These are phyloP conservation scores for Scytalopus superciliaris DNA, from an alignment of 2,113 vertebrate genomes.

Conservation along the genomic window DNA sequence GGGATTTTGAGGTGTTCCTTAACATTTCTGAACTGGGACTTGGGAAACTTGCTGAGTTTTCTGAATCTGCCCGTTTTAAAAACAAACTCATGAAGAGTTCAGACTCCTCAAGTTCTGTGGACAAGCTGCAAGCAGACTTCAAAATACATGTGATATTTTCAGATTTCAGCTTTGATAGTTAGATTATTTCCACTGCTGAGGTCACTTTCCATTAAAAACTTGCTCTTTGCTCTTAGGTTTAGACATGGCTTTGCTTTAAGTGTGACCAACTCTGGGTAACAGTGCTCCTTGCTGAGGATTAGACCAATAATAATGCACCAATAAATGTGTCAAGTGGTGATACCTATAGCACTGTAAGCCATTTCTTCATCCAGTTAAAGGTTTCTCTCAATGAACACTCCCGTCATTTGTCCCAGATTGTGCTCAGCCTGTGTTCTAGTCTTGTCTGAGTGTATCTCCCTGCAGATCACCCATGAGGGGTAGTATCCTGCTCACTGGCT, in stretches of 20 bases:
- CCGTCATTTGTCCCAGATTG: background rate
- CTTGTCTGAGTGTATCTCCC: slow-evolving; percentile 30
- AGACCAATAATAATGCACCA: slow-evolving; percentile 9
- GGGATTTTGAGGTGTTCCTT: slow-evolving; percentile 39
- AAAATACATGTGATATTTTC: slow-evolving; percentile 28
- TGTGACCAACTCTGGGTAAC: slow-evolving; percentile 7
- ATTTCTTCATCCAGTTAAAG: background rate
- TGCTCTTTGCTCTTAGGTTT: slow-evolving; percentile 35
- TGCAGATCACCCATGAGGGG: background rate
- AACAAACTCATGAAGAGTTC: background rate
- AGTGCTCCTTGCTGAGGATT: slow-evolving; percentile 34
- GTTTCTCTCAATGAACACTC: slow-evolving; percentile 33
- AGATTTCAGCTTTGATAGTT: slow-evolving; percentile 39
- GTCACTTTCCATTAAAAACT: slow-evolving; percentile 16
- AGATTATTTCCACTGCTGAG: slow-evolving; percentile 33
- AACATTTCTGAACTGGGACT: slow-evolving; percentile 31
- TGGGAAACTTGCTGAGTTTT: slow-evolving; percentile 48
- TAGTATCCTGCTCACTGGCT: background rate
- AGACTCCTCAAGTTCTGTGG: slow-evolving; percentile 25
- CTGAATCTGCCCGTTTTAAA: background rate
- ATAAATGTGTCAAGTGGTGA: background rate
- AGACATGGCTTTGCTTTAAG: slow-evolving; percentile 38
- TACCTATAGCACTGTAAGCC: slow-evolving; percentile 34
- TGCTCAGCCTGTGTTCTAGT: slow-evolving; percentile 40
- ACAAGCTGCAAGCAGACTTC: slow-evolving; percentile 63